Percentiles rank a stretch among this genome's conserved stretches.
Conservation (phyloP, 2,797 vertebrate genomes). For the Rhadinocentrus ornatus region DNA sequence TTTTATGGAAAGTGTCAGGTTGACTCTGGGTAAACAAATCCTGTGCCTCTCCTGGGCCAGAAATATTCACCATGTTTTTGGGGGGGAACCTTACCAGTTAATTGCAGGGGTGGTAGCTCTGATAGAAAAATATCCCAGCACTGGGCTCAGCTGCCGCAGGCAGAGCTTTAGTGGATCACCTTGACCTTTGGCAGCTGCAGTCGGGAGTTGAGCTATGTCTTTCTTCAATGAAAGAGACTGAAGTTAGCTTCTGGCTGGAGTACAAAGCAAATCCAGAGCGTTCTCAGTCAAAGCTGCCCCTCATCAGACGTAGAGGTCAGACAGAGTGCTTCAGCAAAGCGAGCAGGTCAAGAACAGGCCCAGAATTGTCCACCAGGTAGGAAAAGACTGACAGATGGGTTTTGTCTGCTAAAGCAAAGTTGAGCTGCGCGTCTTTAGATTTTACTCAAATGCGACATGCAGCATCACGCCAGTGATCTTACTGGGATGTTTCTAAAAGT, state of each 20-base stretch:
- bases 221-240: constrained; percentile 29
- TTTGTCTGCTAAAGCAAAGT: constrained; percentile 25
- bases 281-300: constrained; percentile 24
- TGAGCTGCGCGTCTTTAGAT: constrained; percentile 8
- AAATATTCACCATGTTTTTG: constrained; percentile 1
- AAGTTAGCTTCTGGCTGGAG: constrained; percentile 46
- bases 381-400: constrained; percentile 45
- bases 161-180: background rate
- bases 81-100: background rate
- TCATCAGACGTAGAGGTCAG: constrained; percentile 36
- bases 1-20: constrained; percentile 51
- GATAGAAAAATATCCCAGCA: background rate
- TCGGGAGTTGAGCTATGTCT: constrained; percentile 20
- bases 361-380: constrained; percentile 34
- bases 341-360: constrained; percentile 57
- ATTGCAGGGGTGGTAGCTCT: background rate
- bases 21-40: constrained; percentile 25
- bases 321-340: constrained; percentile 29
- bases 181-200: constrained; percentile 29
- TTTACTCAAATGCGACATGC: constrained; percentile 17
- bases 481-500: background rate
- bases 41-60: constrained; percentile 7
- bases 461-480: background rate
- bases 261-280: constrained; percentile 36
- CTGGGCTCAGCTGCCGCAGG: constrained; percentile 2